Evolutionary conservation across 2,797 vertebrate genomes (phyloP), one percentile per base, ranked within the genome.

Genomic region (Esox masquinongy): DNA sequence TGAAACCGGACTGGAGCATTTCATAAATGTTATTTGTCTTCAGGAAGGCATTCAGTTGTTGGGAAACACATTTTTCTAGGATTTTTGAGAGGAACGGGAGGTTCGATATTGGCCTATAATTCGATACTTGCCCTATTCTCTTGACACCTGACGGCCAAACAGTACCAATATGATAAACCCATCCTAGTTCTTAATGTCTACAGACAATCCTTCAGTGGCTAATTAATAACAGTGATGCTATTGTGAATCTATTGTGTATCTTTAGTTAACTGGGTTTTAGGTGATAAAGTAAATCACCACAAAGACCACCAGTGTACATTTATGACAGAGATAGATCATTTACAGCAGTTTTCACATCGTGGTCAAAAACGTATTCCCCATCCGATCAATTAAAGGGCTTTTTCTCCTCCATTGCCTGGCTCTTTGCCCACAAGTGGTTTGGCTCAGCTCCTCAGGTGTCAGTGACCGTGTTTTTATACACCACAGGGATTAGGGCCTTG

Each of bases 341-440:
- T 67, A 15, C 7, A 14, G 68, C 39, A 67, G 68, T 53, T 74
- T 22, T 63, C 49, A 22, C 7, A 39, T 53, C 34, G 24, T 24
- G n/a, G 9, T 43, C 26, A 43, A 14, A 43, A n/a, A 16, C 68
- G 17, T 19, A 16, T 53, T 6, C 61, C 17, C 73, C 70, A 49
- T 63, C 31, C 16, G 70, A 81, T 73, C 73, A 70, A 73, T 72
- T 56, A 49, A 51, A 74, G 29, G 61, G 66, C 76, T 75, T 69
- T 68, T 61, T 29, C 39, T 56, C 34, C 59, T 72, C 66, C 11
- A 43, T 29, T 15, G 34, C 29, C 47, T 77, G 53, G 4, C 56
- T 26, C 51, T 64, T 74, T 70, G 31, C 31, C 31, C 61, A 31
- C 59, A 9, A 64, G 3, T 50, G 63, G 70, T 50, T n/a, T 70